Conservation (phyloP, 2,113 vertebrate genomes). For the Piaya cayana region DNA sequence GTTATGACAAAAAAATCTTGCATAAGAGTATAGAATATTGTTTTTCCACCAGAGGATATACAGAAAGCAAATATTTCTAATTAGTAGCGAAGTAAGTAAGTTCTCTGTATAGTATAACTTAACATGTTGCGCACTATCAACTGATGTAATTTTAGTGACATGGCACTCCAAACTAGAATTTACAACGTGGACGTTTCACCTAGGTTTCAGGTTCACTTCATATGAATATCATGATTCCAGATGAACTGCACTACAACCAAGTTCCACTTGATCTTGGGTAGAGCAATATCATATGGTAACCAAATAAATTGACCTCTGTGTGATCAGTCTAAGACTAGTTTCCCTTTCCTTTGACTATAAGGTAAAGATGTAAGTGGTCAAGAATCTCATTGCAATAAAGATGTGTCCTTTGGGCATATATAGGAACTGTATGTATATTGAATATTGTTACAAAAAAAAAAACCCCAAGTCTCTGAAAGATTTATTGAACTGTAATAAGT, state of each 20-base stretch:
- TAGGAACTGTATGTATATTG: background rate
- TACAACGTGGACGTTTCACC: background rate
- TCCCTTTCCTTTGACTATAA: background rate
- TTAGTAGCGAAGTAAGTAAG: background rate
- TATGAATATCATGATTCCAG: background rate
- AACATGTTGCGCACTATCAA: background rate
- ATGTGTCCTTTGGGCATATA: background rate
- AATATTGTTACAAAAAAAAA: background rate
- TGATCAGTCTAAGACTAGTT: background rate
- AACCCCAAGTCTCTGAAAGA: background rate
- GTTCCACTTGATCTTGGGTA: background rate
- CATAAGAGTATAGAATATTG: background rate
- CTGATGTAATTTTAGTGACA: background rate
- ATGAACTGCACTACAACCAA: conserved; percentile 21
- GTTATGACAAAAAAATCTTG: background rate
- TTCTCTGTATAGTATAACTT: background rate
- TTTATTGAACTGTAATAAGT: background rate
- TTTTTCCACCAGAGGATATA: background rate
- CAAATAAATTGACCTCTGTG: background rate
- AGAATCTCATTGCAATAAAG: background rate
- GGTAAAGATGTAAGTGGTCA: background rate
- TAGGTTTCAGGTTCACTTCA: conserved; percentile 6
- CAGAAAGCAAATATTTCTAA: background rate
- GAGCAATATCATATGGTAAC: background rate
- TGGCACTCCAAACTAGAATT: background rate